Base-by-base conservation (phyloP, 2,113 vertebrate genomes). In the Alosa alosa region DNA sequence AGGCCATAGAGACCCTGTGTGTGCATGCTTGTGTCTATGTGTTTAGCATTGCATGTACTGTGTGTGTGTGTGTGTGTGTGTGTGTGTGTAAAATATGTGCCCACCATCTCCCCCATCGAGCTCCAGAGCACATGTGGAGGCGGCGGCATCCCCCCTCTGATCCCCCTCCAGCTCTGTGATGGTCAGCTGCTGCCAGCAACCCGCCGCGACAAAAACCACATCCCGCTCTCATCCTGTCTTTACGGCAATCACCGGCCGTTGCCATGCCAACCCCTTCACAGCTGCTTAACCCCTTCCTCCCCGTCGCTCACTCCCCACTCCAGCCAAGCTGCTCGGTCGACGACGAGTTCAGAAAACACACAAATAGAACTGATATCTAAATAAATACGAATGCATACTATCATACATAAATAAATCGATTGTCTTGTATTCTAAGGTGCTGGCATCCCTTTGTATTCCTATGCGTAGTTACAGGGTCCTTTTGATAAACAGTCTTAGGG, bases 361-460 rank as follows among this genome's bases (percentile, higher is more conserved):
- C 1, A 22, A 25, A 78, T 31, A 64, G 82, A 68, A 41, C 60
- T 44, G 81, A 68, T 20, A 47, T 36, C 31, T 36, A 83, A 49
- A 82, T 36, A 85, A 83, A 84, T 85, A 64, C 45, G 83, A 44
- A 82, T 46, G 31, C 36, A 52, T 39, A 20, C 17, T n/a, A 82
- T 46, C 81, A 78, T 78, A 83, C 57, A 82, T 25, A 84, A 81
- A 84, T 57, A 50, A 50, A 87, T 46, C 52, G 91, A 92, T 92
- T 92, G 91, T 92, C 91, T 85, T 36, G 83, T 78, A 85, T 87
- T 86, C 82, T 92, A 92, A 92, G 90, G 91, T 91, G 91, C 91
- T 88, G 81, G 8, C 82, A 86, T 81, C 85, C 85, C 81, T 39
- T 36, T 78, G 72, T 78, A 10, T 78, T 78, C 31, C 72, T 36